Evolutionary conservation across 2,113 vertebrate species (phyloP), one percentile per base, ranked within the genome.

Genomic region (Rallus limicola): DNA sequence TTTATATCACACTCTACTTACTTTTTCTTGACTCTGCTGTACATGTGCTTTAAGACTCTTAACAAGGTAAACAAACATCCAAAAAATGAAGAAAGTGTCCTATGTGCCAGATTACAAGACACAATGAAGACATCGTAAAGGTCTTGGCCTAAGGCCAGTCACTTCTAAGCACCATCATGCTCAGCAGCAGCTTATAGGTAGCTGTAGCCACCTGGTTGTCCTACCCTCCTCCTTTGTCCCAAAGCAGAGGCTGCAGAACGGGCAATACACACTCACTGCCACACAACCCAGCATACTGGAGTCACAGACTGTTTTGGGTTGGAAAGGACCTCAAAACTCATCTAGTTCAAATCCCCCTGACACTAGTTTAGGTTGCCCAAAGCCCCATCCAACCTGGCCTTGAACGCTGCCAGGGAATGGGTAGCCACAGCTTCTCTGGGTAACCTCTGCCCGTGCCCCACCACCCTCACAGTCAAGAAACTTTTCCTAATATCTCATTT

Each of bases 251-350:
- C 50, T 65, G 33, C 40, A 40, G 34, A 83, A 83, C 44, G 36
- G 65, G 36, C 26, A 31, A 16, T 8, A 4, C 2, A 3, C 10
- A 8, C 33, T 40, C 56, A 55, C 16, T 0, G 0, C n/a, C 21
- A 44, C 31, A 23, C 38, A 50, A 17, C 13, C 50, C 28, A 60
- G 16, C 9, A 11, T 5, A 53, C 8, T 53, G 25, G 25, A 53
- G 26, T 53, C 25, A 53, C 25, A 52, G 25, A 53, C 12, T 25
- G 50, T 20, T 48, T 23, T 48, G 48, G 10, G 48, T 48, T 21
- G 20, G 48, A 48, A 48, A 9, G 48, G 48, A 48, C 20, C 48
- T 48, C 20, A 48, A 48, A 48, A 21, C 10, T 10, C 48, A 21
- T 46, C 46, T 46, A 46, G 46, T 10, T 46, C 46, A 18, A 46